Conservation (phyloP, 2,113 vertebrate genomes). For the Ammodytes marinus region DNA sequence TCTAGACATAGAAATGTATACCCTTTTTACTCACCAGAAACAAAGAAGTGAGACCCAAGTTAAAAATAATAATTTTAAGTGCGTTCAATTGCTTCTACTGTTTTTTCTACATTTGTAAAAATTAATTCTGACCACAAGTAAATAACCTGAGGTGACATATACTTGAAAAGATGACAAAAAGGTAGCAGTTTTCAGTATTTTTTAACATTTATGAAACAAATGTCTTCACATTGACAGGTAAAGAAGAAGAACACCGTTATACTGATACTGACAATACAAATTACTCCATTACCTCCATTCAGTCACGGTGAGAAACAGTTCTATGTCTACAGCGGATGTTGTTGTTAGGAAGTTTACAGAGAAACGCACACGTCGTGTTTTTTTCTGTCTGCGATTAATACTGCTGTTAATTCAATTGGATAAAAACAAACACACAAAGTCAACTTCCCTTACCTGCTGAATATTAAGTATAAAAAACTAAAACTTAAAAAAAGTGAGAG, state of each 20-base stretch:
- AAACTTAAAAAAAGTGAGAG: slow-evolving; percentile 35
- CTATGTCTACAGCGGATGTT: neutral
- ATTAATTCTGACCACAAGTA: neutral
- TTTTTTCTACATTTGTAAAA: neutral
- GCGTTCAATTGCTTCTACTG: neutral
- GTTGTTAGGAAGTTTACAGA: slow-evolving; percentile 1
- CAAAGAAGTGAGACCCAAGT: neutral
- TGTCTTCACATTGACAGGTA: slow-evolving; percentile 12
- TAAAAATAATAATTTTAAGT: neutral
- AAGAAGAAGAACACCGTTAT: neutral
- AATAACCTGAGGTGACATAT: slow-evolving; percentile 11
- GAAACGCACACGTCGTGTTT: neutral
- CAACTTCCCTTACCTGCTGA: neutral
- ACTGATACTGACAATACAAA: slow-evolving; percentile 16
- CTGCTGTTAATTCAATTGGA: slow-evolving; percentile 2
- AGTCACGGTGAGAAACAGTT: neutral
- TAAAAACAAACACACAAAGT: neutral
- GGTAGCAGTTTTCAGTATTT: slow-evolving; percentile 1
- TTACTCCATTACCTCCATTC: neutral
- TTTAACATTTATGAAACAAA: slow-evolving; percentile 36
- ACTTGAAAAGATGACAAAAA: slow-evolving; percentile 7
- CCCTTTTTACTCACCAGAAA: neutral
- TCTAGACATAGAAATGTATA: neutral
- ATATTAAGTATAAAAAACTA: slow-evolving; percentile 57
- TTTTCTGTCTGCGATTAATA: slow-evolving; percentile 16